Evolutionary conservation across 1,140 invertebrate species (phyloP).

Genomic region (Brachionus calyciflorus): DNA sequence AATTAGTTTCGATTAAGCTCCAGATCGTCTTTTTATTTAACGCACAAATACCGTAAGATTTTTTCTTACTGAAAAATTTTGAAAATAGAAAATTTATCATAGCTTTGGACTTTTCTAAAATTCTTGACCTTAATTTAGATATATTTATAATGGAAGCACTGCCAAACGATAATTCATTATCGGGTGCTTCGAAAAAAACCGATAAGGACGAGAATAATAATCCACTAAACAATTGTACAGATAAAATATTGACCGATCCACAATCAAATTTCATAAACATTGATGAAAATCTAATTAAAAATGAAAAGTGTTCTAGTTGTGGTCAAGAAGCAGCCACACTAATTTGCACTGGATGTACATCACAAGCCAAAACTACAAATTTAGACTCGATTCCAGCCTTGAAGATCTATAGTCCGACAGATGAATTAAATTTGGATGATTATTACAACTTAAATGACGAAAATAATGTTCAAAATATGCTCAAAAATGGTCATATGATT

Average conservation of each 20-base stretch:
- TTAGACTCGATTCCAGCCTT: not conserved
- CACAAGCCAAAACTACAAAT: not conserved
- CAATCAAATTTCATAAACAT: too few species aligned
- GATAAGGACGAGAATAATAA: conserved; percentile 21
- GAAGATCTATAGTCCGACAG: not conserved
- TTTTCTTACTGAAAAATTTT: too few species aligned
- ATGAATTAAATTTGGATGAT: not conserved
- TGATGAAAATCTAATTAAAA: too few species aligned
- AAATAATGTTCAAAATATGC: not conserved
- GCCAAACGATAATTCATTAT: not conserved
- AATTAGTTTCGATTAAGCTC: too few species aligned
- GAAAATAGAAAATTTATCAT: too few species aligned
- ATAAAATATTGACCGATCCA: too few species aligned
- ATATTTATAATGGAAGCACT: not conserved
- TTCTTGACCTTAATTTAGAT: not conserved
- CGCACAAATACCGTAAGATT: too few species aligned
- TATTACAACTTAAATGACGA: not conserved
- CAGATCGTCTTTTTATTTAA: too few species aligned
- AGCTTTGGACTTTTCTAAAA: not conserved
- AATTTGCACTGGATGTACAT: not conserved
- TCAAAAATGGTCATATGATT: not conserved
- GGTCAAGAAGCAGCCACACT: not conserved
- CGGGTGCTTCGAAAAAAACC: not conserved
- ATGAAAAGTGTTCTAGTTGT: conserved; percentile 14
- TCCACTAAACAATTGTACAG: not conserved